These are phyloP conservation scores for Epinephelus awoara DNA, from an alignment of 2,797 vertebrate genomes.

Conservation along the genomic window DNA sequence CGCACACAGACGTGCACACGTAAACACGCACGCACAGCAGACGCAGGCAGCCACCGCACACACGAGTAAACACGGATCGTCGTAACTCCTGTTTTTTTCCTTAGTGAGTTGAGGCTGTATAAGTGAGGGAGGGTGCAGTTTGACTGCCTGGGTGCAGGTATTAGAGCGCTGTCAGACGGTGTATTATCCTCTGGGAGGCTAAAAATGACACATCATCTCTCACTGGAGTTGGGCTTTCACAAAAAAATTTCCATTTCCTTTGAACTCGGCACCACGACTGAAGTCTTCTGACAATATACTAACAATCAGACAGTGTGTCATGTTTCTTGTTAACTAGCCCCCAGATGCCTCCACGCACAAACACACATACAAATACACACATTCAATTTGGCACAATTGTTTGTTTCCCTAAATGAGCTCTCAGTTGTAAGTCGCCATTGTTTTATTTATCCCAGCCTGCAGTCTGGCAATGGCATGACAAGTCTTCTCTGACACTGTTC, in stretches of 20 bases:
- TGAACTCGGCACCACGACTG: slow-evolving; percentile 68
- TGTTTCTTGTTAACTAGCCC: slow-evolving; percentile 68
- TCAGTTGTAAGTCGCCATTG: slow-evolving; percentile 48
- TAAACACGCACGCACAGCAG: background rate
- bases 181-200: slow-evolving; percentile 69
- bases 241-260: slow-evolving; percentile 78
- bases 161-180: slow-evolving; percentile 55
- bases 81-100: slow-evolving; percentile 38
- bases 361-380: slow-evolving; percentile 16
- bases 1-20: background rate
- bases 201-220: slow-evolving; percentile 76
- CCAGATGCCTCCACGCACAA: slow-evolving; percentile 34
- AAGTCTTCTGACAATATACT: slow-evolving; percentile 72
- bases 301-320: slow-evolving; percentile 69
- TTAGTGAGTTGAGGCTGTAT: slow-evolving; percentile 17
- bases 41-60: background rate
- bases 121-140: slow-evolving; percentile 34
- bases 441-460: slow-evolving; percentile 55
- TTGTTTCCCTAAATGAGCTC: slow-evolving; percentile 60
- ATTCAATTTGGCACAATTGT: slow-evolving; percentile 58
- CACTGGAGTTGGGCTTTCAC: slow-evolving; percentile 64
- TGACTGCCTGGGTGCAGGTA: slow-evolving; percentile 61
- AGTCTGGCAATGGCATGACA: slow-evolving; percentile 24
- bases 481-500: slow-evolving; percentile 22
- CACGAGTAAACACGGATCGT: slow-evolving; percentile 9